phyloP scores from a whole-genome alignment of 2,888 invertebrate species.

The Metellina segmentata region DNA sequence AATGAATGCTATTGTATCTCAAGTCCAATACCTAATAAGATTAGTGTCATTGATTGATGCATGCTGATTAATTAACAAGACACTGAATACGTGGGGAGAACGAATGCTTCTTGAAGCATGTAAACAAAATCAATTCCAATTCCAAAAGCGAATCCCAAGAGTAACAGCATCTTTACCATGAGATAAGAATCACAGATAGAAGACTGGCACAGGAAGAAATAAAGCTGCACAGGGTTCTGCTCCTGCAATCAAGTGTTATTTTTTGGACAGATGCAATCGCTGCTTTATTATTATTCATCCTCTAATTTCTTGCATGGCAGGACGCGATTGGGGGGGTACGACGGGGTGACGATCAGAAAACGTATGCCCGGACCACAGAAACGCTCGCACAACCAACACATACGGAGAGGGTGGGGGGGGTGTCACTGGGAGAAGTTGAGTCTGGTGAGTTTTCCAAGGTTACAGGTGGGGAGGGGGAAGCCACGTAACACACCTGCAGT shows the following conservation, averaged over 20 bases:
- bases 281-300: slow-evolving; percentile 67
- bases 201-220: slow-evolving; percentile 41
- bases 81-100: neutral
- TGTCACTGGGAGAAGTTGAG: slow-evolving; percentile 15
- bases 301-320: slow-evolving; percentile 71
- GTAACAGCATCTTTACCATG: slow-evolving; percentile 63
- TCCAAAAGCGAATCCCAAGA: slow-evolving; percentile 3
- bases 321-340: slow-evolving; percentile 44
- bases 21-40: neutral
- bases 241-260: slow-evolving; percentile 70
- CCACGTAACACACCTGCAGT: slow-evolving; percentile 74
- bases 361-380: slow-evolving; percentile 44
- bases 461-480: slow-evolving; percentile 63
- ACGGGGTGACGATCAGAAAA: slow-evolving; percentile 30
- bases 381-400: slow-evolving; percentile 16
- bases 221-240: slow-evolving; percentile 53
- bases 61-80: neutral
- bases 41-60: neutral
- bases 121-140: slow-evolving; percentile 59
- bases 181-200: slow-evolving; percentile 54
- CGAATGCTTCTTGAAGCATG: slow-evolving; percentile 32
- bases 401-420: slow-evolving; percentile 5
- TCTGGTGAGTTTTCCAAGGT: slow-evolving; percentile 68
- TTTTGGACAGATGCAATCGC: slow-evolving; percentile 47
- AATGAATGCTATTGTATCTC: neutral